Percentiles rank a stretch among this genome's conserved stretches.
These are phyloP conservation scores for Tinamus guttatus DNA, from an alignment of 2,113 vertebrate genomes.

Conservation along the genomic window DNA sequence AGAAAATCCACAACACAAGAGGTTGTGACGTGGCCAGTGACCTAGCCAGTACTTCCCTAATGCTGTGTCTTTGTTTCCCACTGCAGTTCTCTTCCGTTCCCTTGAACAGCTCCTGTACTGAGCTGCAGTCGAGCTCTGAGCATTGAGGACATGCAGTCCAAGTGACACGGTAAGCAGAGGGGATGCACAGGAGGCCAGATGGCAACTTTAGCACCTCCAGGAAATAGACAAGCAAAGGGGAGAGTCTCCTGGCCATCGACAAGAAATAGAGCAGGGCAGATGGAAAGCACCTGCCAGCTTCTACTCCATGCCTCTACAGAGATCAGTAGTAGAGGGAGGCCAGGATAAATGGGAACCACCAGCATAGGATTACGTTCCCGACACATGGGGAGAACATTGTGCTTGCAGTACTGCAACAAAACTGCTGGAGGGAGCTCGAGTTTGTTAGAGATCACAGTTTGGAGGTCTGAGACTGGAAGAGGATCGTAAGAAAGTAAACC, in stretches of 20 bases:
- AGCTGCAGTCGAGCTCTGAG: not conserved
- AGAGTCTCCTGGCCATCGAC: not conserved
- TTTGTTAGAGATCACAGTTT: not conserved
- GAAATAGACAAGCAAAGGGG: not conserved
- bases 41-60: not conserved
- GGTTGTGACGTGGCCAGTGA: not conserved
- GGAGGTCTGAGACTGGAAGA: not conserved
- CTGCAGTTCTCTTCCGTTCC: not conserved
- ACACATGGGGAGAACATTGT: not conserved
- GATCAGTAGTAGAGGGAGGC: not conserved
- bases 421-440: constrained; percentile 54
- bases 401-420: not conserved
- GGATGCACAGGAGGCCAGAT: not conserved
- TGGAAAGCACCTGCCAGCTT: not conserved
- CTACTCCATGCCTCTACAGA: not conserved
- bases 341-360: not conserved
- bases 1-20: not conserved
- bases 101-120: not conserved
- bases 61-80: not conserved
- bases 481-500: not conserved
- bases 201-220: not conserved
- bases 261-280: not conserved
- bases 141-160: not conserved
- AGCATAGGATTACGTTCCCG: not conserved
- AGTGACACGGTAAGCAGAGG: not conserved